phyloP scores from a whole-genome alignment of 1,140 invertebrate species.

The Temnothorax nylanderi region DNA sequence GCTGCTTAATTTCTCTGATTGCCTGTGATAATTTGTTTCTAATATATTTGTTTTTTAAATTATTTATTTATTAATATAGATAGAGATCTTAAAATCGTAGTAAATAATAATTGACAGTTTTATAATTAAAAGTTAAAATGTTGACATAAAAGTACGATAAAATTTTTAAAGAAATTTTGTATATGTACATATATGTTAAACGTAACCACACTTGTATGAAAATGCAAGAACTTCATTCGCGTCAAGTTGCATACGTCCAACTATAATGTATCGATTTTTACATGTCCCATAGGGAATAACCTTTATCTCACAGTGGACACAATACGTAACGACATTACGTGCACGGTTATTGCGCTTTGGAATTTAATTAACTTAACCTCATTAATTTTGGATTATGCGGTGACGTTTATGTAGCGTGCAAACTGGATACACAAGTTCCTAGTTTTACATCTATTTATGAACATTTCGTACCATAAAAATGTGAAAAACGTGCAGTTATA shows the following conservation, averaged over 20 bases:
- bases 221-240: background rate
- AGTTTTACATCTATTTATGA: background rate
- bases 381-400: slow-evolving; percentile 68
- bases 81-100: background rate
- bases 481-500: background rate
- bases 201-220: background rate
- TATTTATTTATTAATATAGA: background rate
- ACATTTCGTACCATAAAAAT: background rate
- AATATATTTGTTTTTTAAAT: background rate
- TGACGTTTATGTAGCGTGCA: slow-evolving; percentile 17
- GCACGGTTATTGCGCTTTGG: slow-evolving; percentile 63
- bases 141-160: background rate
- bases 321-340: slow-evolving; percentile 66
- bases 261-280: slow-evolving; percentile 59
- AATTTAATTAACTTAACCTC: slow-evolving; percentile 76
- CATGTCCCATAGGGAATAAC: slow-evolving; percentile 63
- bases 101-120: background rate
- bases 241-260: slow-evolving; percentile 13
- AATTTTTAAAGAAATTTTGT: background rate
- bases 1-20: background rate
- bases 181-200: background rate
- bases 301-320: slow-evolving; percentile 63
- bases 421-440: background rate
- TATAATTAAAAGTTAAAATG: background rate
- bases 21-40: background rate